Evolutionary conservation across 2,797 vertebrate genomes (phyloP).

Genomic region (Sphenodon punctatus): DNA sequence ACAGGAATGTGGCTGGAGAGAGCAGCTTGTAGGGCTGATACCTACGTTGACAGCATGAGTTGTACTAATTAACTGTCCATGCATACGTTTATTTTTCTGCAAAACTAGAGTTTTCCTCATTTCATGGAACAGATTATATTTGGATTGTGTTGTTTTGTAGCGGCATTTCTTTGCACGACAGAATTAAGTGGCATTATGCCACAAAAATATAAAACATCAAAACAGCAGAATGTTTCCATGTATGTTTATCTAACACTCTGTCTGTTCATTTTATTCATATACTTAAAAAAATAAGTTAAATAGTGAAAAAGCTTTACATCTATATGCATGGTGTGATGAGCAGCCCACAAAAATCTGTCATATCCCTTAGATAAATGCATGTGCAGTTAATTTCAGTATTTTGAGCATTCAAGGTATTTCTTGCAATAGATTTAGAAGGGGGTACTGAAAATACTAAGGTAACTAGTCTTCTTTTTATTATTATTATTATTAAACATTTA

Average conservation of each 20-base stretch:
- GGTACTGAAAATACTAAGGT: background rate
- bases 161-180: constrained; percentile 5
- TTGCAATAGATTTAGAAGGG: background rate
- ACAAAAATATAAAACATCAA: constrained; percentile 33
- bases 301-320: background rate
- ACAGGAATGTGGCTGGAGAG: background rate
- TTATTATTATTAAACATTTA: too few relatives aligned
- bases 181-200: background rate
- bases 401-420: background rate
- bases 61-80: background rate
- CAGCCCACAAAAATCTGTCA: background rate
- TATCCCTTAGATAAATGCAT: background rate
- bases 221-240: constrained; percentile 62
- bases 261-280: constrained; percentile 49
- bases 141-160: background rate
- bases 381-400: background rate
- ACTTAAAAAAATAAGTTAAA: constrained; percentile 14
- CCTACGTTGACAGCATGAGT: too few relatives aligned
- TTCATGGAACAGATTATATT: constrained; percentile 18
- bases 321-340: background rate
- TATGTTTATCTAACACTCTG: constrained; percentile 57
- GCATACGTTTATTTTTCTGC: background rate
- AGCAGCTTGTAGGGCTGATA: background rate
- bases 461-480: too few relatives aligned
- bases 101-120: background rate